Conservation (phyloP, 2,888 invertebrate genomes). For the Agonopterix heracliana region DNA sequence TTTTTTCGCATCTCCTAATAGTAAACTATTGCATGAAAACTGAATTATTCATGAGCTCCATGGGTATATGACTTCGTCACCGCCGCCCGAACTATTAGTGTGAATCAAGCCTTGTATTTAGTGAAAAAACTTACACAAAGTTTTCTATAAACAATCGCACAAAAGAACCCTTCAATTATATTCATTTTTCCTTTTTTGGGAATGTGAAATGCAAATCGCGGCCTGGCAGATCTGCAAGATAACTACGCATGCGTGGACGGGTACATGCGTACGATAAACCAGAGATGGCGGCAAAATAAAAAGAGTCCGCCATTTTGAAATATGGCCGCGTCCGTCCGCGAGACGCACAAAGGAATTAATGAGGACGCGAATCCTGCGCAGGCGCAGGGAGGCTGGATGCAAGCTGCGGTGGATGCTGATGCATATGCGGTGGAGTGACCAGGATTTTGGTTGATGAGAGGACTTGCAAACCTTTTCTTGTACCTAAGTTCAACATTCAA, state of each 20-base stretch:
- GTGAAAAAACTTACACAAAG: too few relatives aligned
- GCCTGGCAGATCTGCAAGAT: constrained; percentile 17
- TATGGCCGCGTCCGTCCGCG: constrained; percentile 21
- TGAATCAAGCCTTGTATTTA: too few relatives aligned
- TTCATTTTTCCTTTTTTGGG: not conserved
- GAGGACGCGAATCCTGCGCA: constrained; percentile 20
- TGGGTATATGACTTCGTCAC: too few relatives aligned
- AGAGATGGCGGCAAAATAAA: not conserved
- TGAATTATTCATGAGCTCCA: too few relatives aligned
- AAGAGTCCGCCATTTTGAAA: constrained; percentile 26
- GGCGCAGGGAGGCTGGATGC: not conserved
- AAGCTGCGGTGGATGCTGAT: not conserved
- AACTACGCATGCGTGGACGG: constrained; percentile 22
- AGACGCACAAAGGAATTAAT: constrained; percentile 33
- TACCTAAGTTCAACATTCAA: too few relatives aligned
- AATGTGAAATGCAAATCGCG: constrained; percentile 17
- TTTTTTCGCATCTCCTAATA: too few relatives aligned
- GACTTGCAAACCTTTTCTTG: too few relatives aligned
- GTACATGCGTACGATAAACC: constrained; percentile 1
- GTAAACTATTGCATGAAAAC: too few relatives aligned
- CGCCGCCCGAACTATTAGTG: too few relatives aligned
- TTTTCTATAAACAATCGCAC: too few relatives aligned
- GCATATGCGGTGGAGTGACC: constrained; percentile 1
- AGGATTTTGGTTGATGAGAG: not conserved
- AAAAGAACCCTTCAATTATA: not conserved